Evolutionary conservation across 2,797 vertebrate genomes (phyloP).

Genomic region (Micrastur ruficollis): DNA sequence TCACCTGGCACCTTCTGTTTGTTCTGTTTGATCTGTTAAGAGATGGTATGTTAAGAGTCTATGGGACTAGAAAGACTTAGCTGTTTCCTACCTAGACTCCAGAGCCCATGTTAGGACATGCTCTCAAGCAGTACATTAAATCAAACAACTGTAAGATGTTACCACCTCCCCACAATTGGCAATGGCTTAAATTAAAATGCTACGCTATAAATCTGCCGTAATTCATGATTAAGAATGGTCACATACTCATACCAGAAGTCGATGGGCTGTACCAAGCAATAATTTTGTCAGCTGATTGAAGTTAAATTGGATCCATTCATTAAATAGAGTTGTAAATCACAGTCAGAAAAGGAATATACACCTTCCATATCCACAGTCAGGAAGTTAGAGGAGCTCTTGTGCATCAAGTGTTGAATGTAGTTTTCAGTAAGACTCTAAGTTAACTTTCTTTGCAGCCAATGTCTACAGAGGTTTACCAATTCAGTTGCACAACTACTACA

Average conservation of each 20-base stretch:
- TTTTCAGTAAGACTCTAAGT: neutral
- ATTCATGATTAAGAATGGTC: conserved; percentile 5
- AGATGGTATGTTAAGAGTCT: neutral
- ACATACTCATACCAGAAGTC: neutral
- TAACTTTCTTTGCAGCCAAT: neutral
- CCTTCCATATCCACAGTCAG: neutral
- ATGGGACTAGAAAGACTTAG: neutral
- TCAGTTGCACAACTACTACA: neutral
- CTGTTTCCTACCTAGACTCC: neutral
- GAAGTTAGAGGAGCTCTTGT: neutral
- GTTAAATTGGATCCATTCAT: conserved; percentile 38
- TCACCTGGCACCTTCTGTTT: neutral
- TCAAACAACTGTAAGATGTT: neutral
- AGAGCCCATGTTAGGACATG: neutral
- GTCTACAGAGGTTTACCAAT: neutral
- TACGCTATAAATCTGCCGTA: conserved; percentile 15
- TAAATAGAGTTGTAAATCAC: conserved; percentile 27
- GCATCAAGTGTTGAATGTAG: neutral
- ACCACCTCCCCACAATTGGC: neutral
- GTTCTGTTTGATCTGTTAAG: neutral
- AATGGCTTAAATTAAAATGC: conserved; percentile 29
- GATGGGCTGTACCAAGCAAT: neutral
- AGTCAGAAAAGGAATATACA: neutral
- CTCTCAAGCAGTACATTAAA: neutral
- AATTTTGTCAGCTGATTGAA: conserved; percentile 29